Percentiles rank a stretch among this genome's conserved stretches.
Evolutionary conservation across 1,140 invertebrate genomes (phyloP).

Genomic region (Drosophila melanogaster): DNA sequence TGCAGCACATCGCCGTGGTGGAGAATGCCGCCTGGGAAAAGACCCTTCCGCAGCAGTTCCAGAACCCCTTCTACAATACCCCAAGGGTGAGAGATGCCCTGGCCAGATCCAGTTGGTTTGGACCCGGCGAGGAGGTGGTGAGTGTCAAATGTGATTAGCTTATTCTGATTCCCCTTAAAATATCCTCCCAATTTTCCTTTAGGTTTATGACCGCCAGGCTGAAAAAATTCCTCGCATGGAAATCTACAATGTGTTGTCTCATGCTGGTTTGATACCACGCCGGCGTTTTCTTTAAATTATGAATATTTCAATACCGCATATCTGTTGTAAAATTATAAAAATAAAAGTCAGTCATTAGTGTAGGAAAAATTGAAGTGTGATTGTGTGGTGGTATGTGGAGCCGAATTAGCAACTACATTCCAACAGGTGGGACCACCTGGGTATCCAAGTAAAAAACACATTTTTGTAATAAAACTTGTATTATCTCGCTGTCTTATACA

Average conservation of each 20-base stretch:
- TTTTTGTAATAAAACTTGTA: slow-evolving; percentile 14
- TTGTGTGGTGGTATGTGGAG: not conserved
- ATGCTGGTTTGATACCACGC: slow-evolving; percentile 86
- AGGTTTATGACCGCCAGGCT: slow-evolving; percentile 86
- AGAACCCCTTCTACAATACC: slow-evolving; percentile 85
- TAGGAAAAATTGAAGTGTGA: slow-evolving; percentile 50
- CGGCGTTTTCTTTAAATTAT: slow-evolving; percentile 60
- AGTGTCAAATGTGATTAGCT: slow-evolving; percentile 27
- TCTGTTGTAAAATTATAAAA: slow-evolving; percentile 43
- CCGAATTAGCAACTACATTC: too few species aligned
- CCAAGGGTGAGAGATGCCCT: slow-evolving; percentile 84
- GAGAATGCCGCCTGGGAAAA: slow-evolving; percentile 84
- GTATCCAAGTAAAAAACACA: not conserved
- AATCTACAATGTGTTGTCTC: slow-evolving; percentile 87
- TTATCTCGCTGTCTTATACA: slow-evolving; percentile 9
- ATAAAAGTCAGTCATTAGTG: slow-evolving; percentile 68
- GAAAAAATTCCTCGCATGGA: slow-evolving; percentile 86
- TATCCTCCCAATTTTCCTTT: slow-evolving; percentile 4
- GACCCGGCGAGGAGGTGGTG: slow-evolving; percentile 86
- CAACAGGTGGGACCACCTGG: too few species aligned
- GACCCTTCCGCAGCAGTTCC: slow-evolving; percentile 77
- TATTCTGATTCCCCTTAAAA: not conserved
- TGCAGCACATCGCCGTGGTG: slow-evolving; percentile 83
- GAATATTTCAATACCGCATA: slow-evolving; percentile 18
- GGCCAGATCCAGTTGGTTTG: slow-evolving; percentile 86